phyloP scores from a whole-genome alignment of 2,113 vertebrate genomes.

The Pomatostomus ruficeps region DNA sequence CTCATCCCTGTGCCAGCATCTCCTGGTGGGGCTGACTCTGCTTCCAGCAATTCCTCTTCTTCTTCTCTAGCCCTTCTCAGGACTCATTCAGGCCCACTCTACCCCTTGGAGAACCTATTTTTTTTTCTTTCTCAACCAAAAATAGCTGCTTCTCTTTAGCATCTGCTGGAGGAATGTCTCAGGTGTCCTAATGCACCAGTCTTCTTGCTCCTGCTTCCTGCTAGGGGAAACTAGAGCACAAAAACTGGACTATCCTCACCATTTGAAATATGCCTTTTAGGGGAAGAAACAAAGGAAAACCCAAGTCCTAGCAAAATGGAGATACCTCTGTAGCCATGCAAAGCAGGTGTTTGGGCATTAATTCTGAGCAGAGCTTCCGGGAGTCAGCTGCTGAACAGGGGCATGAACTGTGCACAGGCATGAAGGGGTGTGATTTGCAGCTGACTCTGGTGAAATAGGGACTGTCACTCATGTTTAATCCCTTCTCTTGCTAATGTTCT shows the following conservation, averaged over 20 bases:
- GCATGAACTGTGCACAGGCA: neutral
- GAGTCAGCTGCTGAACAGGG: neutral
- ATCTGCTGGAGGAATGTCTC: neutral
- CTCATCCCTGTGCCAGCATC: neutral
- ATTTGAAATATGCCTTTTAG: neutral
- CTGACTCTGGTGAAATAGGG: neutral
- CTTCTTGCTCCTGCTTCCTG: neutral
- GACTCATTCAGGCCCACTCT: neutral
- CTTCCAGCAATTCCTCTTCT: neutral
- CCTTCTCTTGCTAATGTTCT: neutral
- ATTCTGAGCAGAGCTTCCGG: neutral
- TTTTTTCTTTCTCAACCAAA: neutral
- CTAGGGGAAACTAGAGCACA: neutral
- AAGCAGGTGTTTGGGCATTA: neutral
- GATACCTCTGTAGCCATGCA: neutral
- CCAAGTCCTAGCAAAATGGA: neutral
- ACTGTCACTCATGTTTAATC: neutral
- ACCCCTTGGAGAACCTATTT: neutral
- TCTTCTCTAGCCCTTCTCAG: neutral
- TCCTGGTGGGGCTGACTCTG: neutral
- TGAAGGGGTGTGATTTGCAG: neutral
- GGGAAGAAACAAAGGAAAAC: neutral
- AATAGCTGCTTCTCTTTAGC: neutral
- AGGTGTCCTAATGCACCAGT: neutral
- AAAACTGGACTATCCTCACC: neutral